Evolutionary conservation across 2,888 invertebrate species (phyloP).

Genomic region (Bruchidius siliquastri): DNA sequence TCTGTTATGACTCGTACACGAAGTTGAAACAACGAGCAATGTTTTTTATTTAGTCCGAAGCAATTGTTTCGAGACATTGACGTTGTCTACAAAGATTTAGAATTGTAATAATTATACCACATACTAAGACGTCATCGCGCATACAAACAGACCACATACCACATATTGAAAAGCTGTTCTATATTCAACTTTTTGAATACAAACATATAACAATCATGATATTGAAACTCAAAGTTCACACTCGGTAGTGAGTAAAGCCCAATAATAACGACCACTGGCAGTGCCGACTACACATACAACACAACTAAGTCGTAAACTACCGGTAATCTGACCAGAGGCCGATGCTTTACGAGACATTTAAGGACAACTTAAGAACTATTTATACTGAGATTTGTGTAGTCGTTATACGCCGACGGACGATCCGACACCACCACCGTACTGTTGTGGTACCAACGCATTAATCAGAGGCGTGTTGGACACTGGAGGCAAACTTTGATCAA

Average conservation of each 20-base stretch:
- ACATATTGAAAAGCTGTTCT: neutral
- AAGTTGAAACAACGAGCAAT: too few species aligned
- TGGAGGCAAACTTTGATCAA: neutral
- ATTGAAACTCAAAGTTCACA: neutral
- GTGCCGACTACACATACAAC: neutral
- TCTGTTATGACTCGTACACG: too few species aligned
- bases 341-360: conserved; percentile 35
- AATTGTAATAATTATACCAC: too few species aligned
- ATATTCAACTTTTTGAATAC: neutral
- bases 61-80: too few species aligned
- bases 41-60: too few species aligned
- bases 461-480: neutral
- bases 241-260: neutral
- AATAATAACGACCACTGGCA: neutral
- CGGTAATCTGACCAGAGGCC: conserved; percentile 25
- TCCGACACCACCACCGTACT: neutral
- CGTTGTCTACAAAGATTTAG: too few species aligned
- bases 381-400: conserved; percentile 35
- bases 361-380: conserved; percentile 35
- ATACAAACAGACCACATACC: too few species aligned
- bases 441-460: neutral
- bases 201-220: neutral
- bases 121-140: too few species aligned
- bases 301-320: conserved; percentile 17
- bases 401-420: conserved; percentile 27